Evolutionary conservation across 1,140 invertebrate genomes (phyloP), one percentile per base, ranked within the genome.

Genomic region (Papilio glaucus): DNA sequence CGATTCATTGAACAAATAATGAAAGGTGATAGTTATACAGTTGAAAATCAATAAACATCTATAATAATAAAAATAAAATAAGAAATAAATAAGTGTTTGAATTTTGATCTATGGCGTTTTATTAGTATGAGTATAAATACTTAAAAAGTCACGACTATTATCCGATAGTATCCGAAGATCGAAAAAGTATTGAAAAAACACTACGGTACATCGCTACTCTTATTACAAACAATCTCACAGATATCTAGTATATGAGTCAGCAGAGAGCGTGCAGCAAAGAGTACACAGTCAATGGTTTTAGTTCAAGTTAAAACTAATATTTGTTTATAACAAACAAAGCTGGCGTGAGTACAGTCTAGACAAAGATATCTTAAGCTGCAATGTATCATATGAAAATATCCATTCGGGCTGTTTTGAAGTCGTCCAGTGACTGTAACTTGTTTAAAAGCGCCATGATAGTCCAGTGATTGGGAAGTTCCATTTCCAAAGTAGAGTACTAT

Each of bases 301-400:
- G 49, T 57, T 57, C 49, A 57, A 57, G 49, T 57, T 57, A 57
- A 57, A 57, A 57, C 21, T 24, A 57, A 57, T 57, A 57, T 57
- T 57, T 57, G 49, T 45, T 45, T n/a, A 12, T 57, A 57, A 57
- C 49, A 57, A 57, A 57, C 49, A 57, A 57, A 57, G 21, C 10
- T 57, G 49, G 49, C 24, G 49, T 57, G 49, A 57, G 49, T 21
- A 21, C 24, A 57, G 49, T 57, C 49, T 57, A 57, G 49, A 57
- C 49, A 57, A 57, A 57, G 49, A 57, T 57, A 26, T 57, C 49
- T 57, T 33, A 3, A 33, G 29, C 6, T 24, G 10, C 9, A 57
- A 57, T 57, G 49, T 57, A 57, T 24, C 18, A 57, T 57, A 57
- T 57, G 15, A 57, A 57, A 12, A 57, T 53, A 53, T 24, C 2